Evolutionary conservation across 2,888 invertebrate genomes (phyloP), one percentile per base, ranked within the genome.

Genomic region (Cryptus armator): DNA sequence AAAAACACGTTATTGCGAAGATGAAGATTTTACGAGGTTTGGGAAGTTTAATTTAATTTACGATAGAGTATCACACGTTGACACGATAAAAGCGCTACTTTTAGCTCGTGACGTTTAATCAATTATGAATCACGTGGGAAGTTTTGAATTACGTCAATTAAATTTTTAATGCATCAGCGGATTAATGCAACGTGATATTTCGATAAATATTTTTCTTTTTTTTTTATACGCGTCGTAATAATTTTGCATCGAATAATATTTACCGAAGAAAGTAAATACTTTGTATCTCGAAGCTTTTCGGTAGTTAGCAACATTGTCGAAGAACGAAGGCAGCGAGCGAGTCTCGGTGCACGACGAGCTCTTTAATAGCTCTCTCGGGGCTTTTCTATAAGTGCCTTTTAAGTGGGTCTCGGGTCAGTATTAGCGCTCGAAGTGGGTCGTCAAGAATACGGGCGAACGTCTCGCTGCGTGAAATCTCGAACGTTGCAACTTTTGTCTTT

Each of bases 331-430:
- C 44, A 5, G 71, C 43, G 24, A 19, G 48, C 10, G 46, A n/a
- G 14, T n/a, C 53, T 37, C 37, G n/a, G 29, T n/a, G 53, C 70
- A 3, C 46, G 64, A 16, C 53, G 71, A 68, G 64, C 46, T 72
- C 66, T 82, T 82, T 67, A 72, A 82, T 67, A 77, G 76, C 64
- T 53, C 32, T n/a, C 64, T 51, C 71, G 80, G 72, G 62, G 80
- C 80, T 84, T 84, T 84, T 81, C 81, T 84, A 84, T 81, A 84
- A 81, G 84, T 84, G 81, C 84, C 81, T 81, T 84, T 84, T 79
- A 84, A 84, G 84, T 84, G 84, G 80, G 80, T 80, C 84, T 84
- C 51, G 84, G 66, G 71, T 84, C 76, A 24, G 83, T 80, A 83
- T 83, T 75, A 80, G 79, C 75, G 83, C 75, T 56, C 79, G 75